Base-by-base conservation (phyloP, 2,797 vertebrate genomes). In the Eurystomus glaucurus region DNA sequence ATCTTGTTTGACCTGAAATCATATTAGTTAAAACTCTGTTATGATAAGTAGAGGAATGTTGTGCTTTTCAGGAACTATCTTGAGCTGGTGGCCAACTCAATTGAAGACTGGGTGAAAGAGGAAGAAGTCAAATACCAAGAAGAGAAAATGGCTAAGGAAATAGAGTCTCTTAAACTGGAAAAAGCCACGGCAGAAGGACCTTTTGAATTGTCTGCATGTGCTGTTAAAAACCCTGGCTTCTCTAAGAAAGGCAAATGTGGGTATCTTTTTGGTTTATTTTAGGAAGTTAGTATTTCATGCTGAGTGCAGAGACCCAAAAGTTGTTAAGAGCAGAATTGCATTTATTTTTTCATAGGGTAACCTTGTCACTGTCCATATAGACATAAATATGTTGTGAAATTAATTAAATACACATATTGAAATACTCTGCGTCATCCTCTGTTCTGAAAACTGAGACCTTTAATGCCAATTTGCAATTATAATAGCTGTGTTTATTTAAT, bases 21-120 rank as follows among this genome's bases (percentile, higher is more conserved):
- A 1, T 57, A 20, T 58, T 70, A 51, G 22, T 86, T 28, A 86
- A 78, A 81, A 66, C 20, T 6, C 1, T 85, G 7, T 69, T 92
- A 11, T 33, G 28, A 26, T 88, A 70, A 74, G 79, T 25, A 82
- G 28, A 79, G 48, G 18, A 62, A 37, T 81, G n/a, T 82, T 79
- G 12, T 77, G 46, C 74, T 93, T 85, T 90, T 68, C 82, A 99
- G 99, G 95, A 99, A 88, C 78, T 99, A 99, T 95, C 96, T 99
- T 60, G 99, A 99, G 97, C 95, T 99, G 81, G 99, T 99, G 78
- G 98, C 99, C 12, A 94, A 97, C 23, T 98, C 79, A 15, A 97
- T 99, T 92, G 97, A 98, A 91, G 98, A 99, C 5, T 99, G 99
- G 99, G 97, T 97, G 13, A 98, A 82, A 92, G 97, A 98, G 48